Conservation (phyloP, 2,113 vertebrate genomes). For the Nansenia antarctica region DNA sequence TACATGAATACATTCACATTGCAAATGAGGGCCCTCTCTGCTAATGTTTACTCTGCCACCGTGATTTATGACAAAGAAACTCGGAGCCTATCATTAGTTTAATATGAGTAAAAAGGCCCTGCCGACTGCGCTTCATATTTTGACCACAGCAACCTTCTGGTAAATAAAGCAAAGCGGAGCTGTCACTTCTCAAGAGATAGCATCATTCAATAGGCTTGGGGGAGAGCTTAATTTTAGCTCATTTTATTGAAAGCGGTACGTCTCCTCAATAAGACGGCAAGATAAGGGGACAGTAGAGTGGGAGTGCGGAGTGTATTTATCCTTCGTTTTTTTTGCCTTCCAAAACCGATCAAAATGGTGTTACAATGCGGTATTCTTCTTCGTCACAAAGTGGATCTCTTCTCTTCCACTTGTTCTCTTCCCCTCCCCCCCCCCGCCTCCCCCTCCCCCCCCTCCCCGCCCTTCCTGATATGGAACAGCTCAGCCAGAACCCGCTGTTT, state of each 20-base stretch:
- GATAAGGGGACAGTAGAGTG: slow-evolving; percentile 19
- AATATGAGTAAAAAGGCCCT: slow-evolving; percentile 58
- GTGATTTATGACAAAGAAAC: slow-evolving; percentile 73
- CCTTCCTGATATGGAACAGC: slow-evolving; percentile 47
- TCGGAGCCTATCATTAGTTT: slow-evolving; percentile 65
- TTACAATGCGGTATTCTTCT: no score
- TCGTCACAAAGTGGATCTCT: no score
- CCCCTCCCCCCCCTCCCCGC: no score
- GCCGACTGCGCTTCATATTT: slow-evolving; percentile 43
- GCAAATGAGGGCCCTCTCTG: slow-evolving; percentile 69
- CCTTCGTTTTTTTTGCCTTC: no score
- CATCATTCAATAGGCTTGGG: slow-evolving; percentile 56
- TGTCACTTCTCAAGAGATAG: slow-evolving; percentile 57
- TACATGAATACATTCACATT: slow-evolving; percentile 73
- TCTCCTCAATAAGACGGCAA: slow-evolving; percentile 11
- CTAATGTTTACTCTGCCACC: slow-evolving; percentile 59
- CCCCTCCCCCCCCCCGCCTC: no score
- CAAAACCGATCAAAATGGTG: no score
- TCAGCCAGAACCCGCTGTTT: slow-evolving; percentile 38
- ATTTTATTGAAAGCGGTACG: slow-evolving; percentile 33
- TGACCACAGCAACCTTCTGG: slow-evolving; percentile 62
- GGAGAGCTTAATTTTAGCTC: slow-evolving; percentile 34
- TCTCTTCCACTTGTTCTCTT: no score
- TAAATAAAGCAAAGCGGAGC: slow-evolving; percentile 64
- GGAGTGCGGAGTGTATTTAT: not conserved